Conservation (phyloP, 2,888 invertebrate species). For the Zele albiditarsus region DNA sequence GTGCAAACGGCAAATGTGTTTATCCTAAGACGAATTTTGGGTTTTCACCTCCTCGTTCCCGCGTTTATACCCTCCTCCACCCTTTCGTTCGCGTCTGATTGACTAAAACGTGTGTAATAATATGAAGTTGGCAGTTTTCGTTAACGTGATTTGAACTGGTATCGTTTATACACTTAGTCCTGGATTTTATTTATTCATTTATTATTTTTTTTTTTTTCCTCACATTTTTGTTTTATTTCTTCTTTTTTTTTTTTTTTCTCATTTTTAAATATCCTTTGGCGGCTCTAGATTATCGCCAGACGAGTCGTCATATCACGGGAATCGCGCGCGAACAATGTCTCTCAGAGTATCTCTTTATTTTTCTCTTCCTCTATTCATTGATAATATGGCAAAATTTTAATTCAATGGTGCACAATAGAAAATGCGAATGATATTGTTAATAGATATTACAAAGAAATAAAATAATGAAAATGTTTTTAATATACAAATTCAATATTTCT, state of each 20-base stretch:
- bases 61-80: not conserved
- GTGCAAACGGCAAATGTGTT: slow-evolving; percentile 52
- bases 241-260: not conserved
- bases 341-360: not conserved
- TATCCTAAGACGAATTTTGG: slow-evolving; percentile 56
- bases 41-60: slow-evolving; percentile 41
- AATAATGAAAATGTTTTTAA: not conserved
- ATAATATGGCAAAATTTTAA: not conserved
- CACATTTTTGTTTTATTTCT: slow-evolving; percentile 11
- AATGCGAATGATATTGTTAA: not conserved
- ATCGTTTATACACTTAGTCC: slow-evolving; percentile 51
- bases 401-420: not conserved
- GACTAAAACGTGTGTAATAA: slow-evolving; percentile 66
- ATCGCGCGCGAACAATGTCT: not conserved
- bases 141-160: slow-evolving; percentile 65
- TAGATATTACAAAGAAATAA: not conserved
- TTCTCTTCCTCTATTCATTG: not conserved
- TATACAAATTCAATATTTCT: slow-evolving; percentile 3
- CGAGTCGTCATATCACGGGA: not conserved
- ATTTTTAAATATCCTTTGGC: not conserved
- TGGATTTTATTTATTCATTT: slow-evolving; percentile 39
- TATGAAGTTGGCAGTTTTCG: slow-evolving; percentile 70
- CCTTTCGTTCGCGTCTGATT: slow-evolving; percentile 56
- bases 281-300: slow-evolving; percentile 18
- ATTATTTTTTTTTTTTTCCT: slow-evolving; percentile 18